Evolutionary conservation across 2,797 vertebrate genomes (phyloP).

Genomic region (Uromys caudimaculatus): DNA sequence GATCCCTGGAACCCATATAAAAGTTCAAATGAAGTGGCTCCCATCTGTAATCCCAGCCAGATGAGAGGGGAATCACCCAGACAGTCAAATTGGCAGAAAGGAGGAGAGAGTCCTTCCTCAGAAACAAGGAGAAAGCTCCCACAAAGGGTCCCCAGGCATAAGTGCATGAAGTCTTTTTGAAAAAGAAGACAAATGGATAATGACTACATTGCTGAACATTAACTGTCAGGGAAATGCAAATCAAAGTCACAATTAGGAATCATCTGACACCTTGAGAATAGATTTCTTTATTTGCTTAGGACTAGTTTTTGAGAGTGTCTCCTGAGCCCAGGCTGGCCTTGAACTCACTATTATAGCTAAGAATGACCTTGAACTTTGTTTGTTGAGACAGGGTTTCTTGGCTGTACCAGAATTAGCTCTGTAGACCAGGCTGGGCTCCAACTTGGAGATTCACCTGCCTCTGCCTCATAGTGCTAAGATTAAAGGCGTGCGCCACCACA

Average conservation of each 20-base stretch:
- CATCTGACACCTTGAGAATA: background rate
- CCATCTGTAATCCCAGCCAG: background rate
- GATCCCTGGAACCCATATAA: background rate
- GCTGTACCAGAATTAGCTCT: background rate
- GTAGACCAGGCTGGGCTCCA: background rate
- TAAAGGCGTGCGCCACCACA: background rate
- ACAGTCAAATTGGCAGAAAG: background rate
- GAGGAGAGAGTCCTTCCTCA: background rate
- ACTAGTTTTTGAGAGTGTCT: background rate
- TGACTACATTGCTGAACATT: background rate
- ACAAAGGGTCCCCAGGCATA: background rate
- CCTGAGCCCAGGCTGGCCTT: background rate
- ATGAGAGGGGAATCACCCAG: background rate
- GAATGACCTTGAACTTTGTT: background rate
- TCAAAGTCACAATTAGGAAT: background rate
- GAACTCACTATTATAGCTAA: background rate
- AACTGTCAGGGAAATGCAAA: background rate
- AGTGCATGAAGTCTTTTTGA: background rate
- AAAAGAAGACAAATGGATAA: background rate
- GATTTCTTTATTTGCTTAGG: no score
- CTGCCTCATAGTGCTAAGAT: background rate
- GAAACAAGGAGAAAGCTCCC: background rate
- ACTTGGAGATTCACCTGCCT: background rate
- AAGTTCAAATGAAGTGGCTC: background rate
- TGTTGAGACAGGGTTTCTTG: background rate